Conservation (phyloP, 2,113 vertebrate genomes). For the Bujurquina vittata region DNA sequence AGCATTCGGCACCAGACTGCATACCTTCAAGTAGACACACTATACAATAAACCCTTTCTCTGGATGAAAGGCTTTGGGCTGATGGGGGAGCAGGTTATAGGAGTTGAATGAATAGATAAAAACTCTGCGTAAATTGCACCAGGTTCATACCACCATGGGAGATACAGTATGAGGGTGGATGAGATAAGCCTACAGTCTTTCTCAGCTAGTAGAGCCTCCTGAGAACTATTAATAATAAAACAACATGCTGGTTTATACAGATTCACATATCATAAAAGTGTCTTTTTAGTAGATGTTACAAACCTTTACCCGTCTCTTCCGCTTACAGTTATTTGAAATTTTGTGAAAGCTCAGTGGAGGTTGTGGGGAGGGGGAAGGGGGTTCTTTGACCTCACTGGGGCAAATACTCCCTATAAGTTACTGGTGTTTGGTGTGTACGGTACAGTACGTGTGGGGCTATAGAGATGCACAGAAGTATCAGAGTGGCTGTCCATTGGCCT, state of each 20-base stretch:
- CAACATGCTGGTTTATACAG: conserved; percentile 50
- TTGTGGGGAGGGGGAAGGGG: conserved; percentile 22
- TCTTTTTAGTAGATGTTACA: conserved; percentile 62
- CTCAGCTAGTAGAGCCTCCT: conserved; percentile 42
- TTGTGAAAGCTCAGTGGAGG: conserved; percentile 37
- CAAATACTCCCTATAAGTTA: conserved; percentile 38
- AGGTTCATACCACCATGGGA: conserved; percentile 38
- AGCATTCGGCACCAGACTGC: neutral
- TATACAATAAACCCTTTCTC: neutral
- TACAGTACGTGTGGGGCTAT: neutral
- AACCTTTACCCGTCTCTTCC: conserved; percentile 49
- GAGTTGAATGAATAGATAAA: conserved; percentile 42
- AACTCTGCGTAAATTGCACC: conserved; percentile 30
- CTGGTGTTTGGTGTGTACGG: conserved; percentile 10
- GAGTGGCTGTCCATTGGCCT: conserved; percentile 1
- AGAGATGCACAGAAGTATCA: conserved; percentile 13
- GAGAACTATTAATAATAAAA: conserved; percentile 68
- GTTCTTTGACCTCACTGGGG: conserved; percentile 40
- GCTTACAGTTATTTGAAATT: conserved; percentile 19
- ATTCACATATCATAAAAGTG: conserved; percentile 63
- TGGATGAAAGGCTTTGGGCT: conserved; percentile 4
- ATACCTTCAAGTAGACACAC: neutral
- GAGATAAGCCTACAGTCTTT: conserved; percentile 27
- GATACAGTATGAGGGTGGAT: conserved; percentile 17
- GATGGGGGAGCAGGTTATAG: conserved; percentile 8